Conservation (phyloP, 2,113 vertebrate species). For the Leucosticte australis region DNA sequence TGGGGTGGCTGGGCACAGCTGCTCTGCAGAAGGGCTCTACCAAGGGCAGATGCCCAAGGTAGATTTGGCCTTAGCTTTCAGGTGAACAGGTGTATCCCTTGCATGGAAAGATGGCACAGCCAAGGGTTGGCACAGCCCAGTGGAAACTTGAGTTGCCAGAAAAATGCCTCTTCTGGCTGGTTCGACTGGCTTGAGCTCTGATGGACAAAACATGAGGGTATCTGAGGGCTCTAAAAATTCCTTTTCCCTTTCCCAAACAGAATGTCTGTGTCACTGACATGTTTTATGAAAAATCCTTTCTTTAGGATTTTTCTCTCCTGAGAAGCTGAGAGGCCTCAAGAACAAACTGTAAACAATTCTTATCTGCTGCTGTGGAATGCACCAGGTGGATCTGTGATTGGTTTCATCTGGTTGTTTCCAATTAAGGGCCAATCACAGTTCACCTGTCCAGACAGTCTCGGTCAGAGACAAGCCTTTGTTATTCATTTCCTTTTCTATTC, state of each 20-base stretch:
- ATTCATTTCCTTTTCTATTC: too few species aligned
- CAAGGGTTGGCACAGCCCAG: not conserved
- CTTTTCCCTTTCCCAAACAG: not conserved
- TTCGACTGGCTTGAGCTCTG: fast-evolving
- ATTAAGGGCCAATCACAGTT: too few species aligned
- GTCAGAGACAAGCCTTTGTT: too few species aligned
- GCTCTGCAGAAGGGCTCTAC: not conserved
- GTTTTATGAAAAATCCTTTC: too few species aligned
- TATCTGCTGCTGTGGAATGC: too few species aligned
- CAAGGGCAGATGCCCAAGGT: not conserved
- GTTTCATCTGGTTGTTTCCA: too few species aligned
- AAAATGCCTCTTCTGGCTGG: not conserved
- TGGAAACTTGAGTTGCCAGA: not conserved
- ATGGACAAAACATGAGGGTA: not conserved
- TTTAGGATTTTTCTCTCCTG: too few species aligned
- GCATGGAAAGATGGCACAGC: not conserved
- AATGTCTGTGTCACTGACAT: too few species aligned
- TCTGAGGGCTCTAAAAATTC: not conserved
- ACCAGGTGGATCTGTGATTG: too few species aligned
- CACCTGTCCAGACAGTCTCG: too few species aligned
- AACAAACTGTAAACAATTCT: too few species aligned
- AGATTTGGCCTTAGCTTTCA: not conserved
- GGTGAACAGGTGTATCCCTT: not conserved
- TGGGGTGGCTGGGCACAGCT: not conserved
- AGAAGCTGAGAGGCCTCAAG: too few species aligned